phyloP scores from a whole-genome alignment of 2,888 invertebrate genomes.

The Drosophila maculinotata region DNA sequence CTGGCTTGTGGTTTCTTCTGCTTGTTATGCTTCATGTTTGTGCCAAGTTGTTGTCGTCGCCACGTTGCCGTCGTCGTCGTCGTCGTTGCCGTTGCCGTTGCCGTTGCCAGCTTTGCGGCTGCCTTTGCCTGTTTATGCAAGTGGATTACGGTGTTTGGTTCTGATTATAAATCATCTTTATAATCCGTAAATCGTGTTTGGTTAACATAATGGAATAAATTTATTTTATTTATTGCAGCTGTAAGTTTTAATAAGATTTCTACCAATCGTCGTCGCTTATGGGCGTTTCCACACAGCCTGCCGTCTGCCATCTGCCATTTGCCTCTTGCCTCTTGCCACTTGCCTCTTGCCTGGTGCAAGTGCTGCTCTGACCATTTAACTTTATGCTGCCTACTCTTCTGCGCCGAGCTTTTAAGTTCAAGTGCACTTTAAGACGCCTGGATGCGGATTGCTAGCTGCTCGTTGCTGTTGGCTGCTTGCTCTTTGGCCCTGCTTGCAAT shows the following conservation, averaged over 20 bases:
- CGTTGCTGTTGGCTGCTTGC: slow-evolving; percentile 1
- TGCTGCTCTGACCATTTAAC: slow-evolving; percentile 40
- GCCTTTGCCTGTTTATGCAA: slow-evolving; percentile 76
- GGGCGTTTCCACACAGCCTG: too few species aligned
- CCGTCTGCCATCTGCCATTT: too few species aligned
- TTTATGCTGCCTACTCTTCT: slow-evolving; percentile 40
- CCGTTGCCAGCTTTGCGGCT: slow-evolving; percentile 14
- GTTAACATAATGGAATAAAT: slow-evolving; percentile 82
- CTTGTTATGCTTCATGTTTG: slow-evolving; percentile 75
- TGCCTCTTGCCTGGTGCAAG: background rate
- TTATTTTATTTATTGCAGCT: slow-evolving; percentile 81
- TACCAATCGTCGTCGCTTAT: slow-evolving; percentile 54
- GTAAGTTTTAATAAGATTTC: slow-evolving; percentile 80
- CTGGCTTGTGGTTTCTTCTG: slow-evolving; percentile 56
- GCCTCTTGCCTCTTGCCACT: too few species aligned
- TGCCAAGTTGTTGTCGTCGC: slow-evolving; percentile 61
- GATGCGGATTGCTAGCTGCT: slow-evolving; percentile 9
- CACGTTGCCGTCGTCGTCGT: background rate
- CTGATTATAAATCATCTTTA: slow-evolving; percentile 82
- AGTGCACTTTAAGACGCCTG: slow-evolving; percentile 66
- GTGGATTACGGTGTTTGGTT: slow-evolving; percentile 81
- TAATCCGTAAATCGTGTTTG: slow-evolving; percentile 82
- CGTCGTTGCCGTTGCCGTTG: background rate
- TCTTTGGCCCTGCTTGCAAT: slow-evolving; percentile 59
- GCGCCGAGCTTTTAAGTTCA: slow-evolving; percentile 53